Conservation (phyloP, 2,888 invertebrate species). For the Crematogaster levior region DNA sequence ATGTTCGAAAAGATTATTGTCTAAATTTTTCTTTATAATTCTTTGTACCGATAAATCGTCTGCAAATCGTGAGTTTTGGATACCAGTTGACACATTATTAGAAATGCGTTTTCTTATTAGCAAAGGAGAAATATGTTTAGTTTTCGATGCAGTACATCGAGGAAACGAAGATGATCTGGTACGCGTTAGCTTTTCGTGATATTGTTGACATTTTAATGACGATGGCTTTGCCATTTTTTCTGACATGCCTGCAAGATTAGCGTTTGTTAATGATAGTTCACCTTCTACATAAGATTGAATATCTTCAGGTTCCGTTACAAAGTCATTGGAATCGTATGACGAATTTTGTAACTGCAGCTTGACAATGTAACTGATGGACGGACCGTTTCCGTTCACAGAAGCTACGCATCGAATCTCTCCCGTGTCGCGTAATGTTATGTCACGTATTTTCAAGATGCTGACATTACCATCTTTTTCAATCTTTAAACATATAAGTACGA, state of each 20-base stretch:
- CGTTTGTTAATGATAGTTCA: constrained; percentile 15
- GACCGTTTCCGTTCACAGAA: constrained; percentile 75
- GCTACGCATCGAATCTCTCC: constrained; percentile 86
- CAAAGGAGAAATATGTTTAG: constrained; percentile 52
- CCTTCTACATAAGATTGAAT: neutral
- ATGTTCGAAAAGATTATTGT: neutral
- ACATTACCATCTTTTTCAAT: constrained; percentile 86
- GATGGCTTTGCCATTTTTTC: neutral
- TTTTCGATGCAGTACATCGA: constrained; percentile 28
- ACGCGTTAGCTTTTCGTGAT: constrained; percentile 29
- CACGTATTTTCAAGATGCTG: constrained; percentile 88
- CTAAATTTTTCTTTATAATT: constrained; percentile 20
- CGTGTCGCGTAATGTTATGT: constrained; percentile 87
- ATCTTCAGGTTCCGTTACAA: neutral
- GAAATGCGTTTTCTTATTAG: constrained; percentile 33
- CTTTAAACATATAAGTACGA: constrained; percentile 75
- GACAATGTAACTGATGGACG: constrained; percentile 80
- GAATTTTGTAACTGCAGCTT: constrained; percentile 76
- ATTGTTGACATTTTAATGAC: constrained; percentile 37
- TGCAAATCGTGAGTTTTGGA: neutral
- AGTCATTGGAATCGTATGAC: neutral
- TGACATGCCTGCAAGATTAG: neutral
- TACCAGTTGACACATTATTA: constrained; percentile 24
- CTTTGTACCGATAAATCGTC: neutral
- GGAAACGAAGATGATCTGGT: constrained; percentile 68